Evolutionary conservation across 1,140 invertebrate species (phyloP), one percentile per base, ranked within the genome.

Genomic region (Lepidurus couesii): DNA sequence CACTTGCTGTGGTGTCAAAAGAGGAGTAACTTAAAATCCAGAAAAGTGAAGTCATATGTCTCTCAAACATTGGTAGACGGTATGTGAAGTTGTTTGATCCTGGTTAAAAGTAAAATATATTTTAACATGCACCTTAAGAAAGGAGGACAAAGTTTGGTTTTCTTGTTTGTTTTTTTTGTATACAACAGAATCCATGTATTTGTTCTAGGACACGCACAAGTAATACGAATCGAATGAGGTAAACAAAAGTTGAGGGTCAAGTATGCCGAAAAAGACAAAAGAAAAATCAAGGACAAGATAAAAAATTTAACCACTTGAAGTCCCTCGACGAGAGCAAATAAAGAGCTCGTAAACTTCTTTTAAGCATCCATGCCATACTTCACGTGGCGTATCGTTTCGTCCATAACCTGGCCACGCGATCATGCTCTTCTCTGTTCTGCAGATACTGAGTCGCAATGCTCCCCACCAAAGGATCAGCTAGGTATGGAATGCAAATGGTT

Each of bases 371-470:
- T 21, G 53, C 53, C 53, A 65, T 21, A n/a, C 21, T 16, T 95
- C 93, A 96, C 89, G 95, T 96, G 78, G 96, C 95, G 86, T 97
- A 99, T 83, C 96, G 90, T 86, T 98, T 98, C 82, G 97, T 99
- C 97, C 97, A 99, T 81, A 97, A 90, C 84, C 96, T 91, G 81
- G 97, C 97, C 85, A 97, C 97, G 84, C 95, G 92, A 88, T 99
- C 97, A 84, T 99, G 97, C 86, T 98, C 96, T 86, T 97, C 94
- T 78, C 96, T 89, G 87, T 99, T 98, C 85, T 97, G 95, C 81
- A 98, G 88, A 88, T 97, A 99, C 89, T 98, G 96, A 81, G 95
- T 97, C 47, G 97, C 97, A 88, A 99, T 98, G 86, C 95, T 98
- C 78, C 96, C 96, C 53, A 99, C 97, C 82, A 99, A 86, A 7